Evolutionary conservation across 1,140 invertebrate species (phyloP), one percentile per base, ranked within the genome.

Genomic region (Drosophila ambigua): DNA sequence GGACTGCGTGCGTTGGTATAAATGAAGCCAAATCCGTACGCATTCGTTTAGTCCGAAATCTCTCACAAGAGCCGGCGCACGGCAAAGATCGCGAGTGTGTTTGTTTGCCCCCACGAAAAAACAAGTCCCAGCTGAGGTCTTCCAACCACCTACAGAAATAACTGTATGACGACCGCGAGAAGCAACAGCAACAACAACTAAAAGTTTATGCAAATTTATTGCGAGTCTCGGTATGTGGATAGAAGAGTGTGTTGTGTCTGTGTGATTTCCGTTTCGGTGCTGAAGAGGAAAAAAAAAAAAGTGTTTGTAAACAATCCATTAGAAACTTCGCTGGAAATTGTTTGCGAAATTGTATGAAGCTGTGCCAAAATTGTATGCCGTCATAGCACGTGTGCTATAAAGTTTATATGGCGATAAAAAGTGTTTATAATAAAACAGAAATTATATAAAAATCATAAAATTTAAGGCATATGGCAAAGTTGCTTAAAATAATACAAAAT

Each of bases 31-130:
- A 90, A 79, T 79, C 75, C 58, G 68, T 72, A 72, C 78, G 80
- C 85, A 90, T 39, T 58, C 78, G 81, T 69, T 90, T 90, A 90
- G 85, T 90, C 65, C 75, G 81, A 90, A 82, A 82, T 66, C 49
- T 75, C 44, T 60, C 64, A 72, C 58, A 62, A 63, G 71, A 76
- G 64, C 46, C 54, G 57, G 65, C 74, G 68, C 52, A 71, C 65
- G 35, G 16, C 23, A 28, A 58, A 58, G 75, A 73, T 75, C 79
- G 79, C 67, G 76, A 41, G 58, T 43, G 58, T 43, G 24, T 43
- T 13, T 49, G 43, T 28, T 15, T 24, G 2, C 23, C 8, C 9
- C 55, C 43, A 9, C 60, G 57, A 71, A 78, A 62, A 58, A 51
- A 44, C 48, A 54, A 28, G 31, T 31, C 31, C 31, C 31, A 31